Base-by-base conservation (phyloP, 2,797 vertebrate genomes). In the Chaunax sp. region DNA sequence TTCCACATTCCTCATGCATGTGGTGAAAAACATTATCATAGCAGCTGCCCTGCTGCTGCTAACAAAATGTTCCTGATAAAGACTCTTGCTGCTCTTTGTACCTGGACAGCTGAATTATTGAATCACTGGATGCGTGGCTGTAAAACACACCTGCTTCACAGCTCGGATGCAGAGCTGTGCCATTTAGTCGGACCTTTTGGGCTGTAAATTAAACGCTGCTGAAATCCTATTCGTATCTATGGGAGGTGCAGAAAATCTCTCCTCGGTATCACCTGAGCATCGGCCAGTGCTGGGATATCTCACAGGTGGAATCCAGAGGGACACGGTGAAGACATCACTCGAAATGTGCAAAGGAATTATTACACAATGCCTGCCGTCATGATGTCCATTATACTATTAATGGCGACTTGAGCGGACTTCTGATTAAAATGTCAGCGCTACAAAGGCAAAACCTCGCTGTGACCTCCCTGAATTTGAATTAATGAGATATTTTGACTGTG, bases 401-500 rank as follows among this genome's bases (percentile, higher is more conserved):
- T 76, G 69, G 67, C 75, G 79, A 84, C 66, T 77, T 58, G 64
- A 53, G 71, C 25, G 14, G 67, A 89, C 78, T 78, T 80, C 55
- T 75, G 85, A 89, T 90, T 88, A 88, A 89, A 87, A 89, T 88
- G 83, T 87, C 84, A 85, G 60, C 28, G 77, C 55, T 67, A 77
- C 14, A 43, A 72, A 80, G 68, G 75, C 72, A 70, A 66, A 83
- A 81, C 85, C 86, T 81, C 25, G 9, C 37, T 10, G 37, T 87
- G 86, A 88, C 86, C 88, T 81, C 75, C 55, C 64, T 54, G 82
- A 86, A 88, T 87, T 80, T 84, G 78, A 89, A 89, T 90, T 90
- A 92, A 92, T 89, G 87, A 90, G 84, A 90, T 88, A 88, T 92
- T 90, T 89, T 88, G 89, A 83, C 76, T 55, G 75, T 60, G 72